A percentile compares a stretch with the other conserved stretches of the same genome.
Evolutionary conservation across 2,888 invertebrate genomes (phyloP).

Genomic region (Drosophila seclusa): DNA sequence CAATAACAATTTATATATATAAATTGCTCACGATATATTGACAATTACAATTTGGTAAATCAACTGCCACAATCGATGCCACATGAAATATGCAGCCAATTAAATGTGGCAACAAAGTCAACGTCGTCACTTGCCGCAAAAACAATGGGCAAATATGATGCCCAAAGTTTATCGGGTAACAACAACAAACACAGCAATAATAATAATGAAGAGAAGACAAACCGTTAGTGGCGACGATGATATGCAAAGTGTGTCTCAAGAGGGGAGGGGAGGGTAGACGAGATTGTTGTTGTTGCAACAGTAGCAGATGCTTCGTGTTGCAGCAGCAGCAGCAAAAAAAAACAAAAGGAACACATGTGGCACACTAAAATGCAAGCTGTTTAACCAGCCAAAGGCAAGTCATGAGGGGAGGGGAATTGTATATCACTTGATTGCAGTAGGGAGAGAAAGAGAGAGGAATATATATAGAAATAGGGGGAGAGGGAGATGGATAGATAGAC

Average conservation of each 20-base stretch:
- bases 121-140: slow-evolving; percentile 46
- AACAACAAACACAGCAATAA: slow-evolving; percentile 10
- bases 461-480: not conserved
- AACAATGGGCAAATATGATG: slow-evolving; percentile 48
- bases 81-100: slow-evolving; percentile 61
- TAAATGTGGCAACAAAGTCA: slow-evolving; percentile 41
- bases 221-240: slow-evolving; percentile 54
- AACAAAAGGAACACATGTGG: slow-evolving; percentile 62
- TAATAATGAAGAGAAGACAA: slow-evolving; percentile 18
- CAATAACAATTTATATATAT: slow-evolving; percentile 30
- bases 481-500: not conserved
- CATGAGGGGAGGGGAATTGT: not conserved
- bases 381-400: slow-evolving; percentile 1
- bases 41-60: slow-evolving; percentile 56
- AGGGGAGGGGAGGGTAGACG: not conserved
- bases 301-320: slow-evolving; percentile 15
- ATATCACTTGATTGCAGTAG: slow-evolving; percentile 4
- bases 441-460: not conserved
- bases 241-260: slow-evolving; percentile 64
- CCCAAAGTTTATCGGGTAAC: slow-evolving; percentile 17
- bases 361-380: slow-evolving; percentile 35
- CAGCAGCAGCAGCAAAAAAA: slow-evolving; percentile 2
- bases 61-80: slow-evolving; percentile 32
- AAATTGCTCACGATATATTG: slow-evolving; percentile 49
- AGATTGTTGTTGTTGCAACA: not conserved